Percentiles rank a stretch among this genome's conserved stretches.
Conservation (phyloP, 2,888 invertebrate genomes). For the Xestobium rufovillosum region DNA sequence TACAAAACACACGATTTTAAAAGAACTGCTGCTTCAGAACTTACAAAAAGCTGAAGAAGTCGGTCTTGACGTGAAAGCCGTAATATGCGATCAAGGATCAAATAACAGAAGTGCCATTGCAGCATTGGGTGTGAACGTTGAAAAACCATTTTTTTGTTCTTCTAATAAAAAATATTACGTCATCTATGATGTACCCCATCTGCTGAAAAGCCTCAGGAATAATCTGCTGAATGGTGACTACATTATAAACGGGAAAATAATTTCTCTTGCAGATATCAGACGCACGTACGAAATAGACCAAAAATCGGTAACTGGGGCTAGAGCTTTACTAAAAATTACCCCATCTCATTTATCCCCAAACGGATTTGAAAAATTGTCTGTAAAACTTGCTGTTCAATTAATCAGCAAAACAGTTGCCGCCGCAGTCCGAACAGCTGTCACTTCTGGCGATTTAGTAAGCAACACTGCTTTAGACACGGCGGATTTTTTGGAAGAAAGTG, state of each 20-base stretch:
- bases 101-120: no score
- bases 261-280: constrained; percentile 3
- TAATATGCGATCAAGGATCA: no score
- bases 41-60: not conserved
- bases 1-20: not conserved
- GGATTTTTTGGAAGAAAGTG: constrained; percentile 4
- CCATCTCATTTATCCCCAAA: constrained; percentile 3
- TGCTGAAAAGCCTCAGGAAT: constrained; percentile 7
- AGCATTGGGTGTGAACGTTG: not conserved
- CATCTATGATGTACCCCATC: constrained; percentile 1
- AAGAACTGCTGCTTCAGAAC: not conserved
- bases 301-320: constrained; percentile 1
- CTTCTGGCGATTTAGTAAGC: constrained; percentile 1
- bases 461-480: constrained; percentile 5
- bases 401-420: constrained; percentile 4
- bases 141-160: not conserved
- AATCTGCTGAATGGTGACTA: constrained; percentile 4
- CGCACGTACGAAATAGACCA: constrained; percentile 1
- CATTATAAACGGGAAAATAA: constrained; percentile 1
- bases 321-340: constrained; percentile 7
- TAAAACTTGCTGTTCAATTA: constrained; percentile 6
- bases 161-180: not conserved
- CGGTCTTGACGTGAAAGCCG: not conserved
- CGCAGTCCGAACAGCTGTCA: not conserved
- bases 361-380: constrained; percentile 5